Evolutionary conservation across 2,113 vertebrate species (phyloP), one percentile per base, ranked within the genome.

Genomic region (Stegastes partitus): DNA sequence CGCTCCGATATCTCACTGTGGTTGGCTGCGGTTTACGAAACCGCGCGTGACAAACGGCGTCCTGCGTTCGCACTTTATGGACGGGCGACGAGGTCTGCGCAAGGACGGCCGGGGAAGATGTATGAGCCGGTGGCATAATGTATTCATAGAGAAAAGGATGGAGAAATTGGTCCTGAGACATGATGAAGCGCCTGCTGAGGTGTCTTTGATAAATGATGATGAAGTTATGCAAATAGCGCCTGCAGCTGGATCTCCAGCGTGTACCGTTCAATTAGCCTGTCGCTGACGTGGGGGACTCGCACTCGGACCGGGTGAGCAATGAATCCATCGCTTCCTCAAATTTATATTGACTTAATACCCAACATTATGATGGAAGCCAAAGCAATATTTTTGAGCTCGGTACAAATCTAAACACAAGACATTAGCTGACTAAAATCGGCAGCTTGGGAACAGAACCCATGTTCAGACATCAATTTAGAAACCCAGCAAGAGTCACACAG

Each of bases 161-260:
- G 69, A 82, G 68, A 77, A 88, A 89, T 78, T 61, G 77, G 81
- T 88, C 73, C 18, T 51, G 68, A 85, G 86, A 79, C 74, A 66
- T 92, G 82, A 92, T 84, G 45, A 89, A 90, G 85, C 18, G 64
- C 66, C 64, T 8, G 53, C 79, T 68, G 77, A 79, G 74, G 78
- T 72, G 84, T 67, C 63, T 72, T 88, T 89, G 82, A 92, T 86
- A 68, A 88, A 89, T 90, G 62, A 85, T 84, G 77, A 91, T 81
- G 73, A 75, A 76, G 62, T 64, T 84, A 84, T 87, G 83, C 85
- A 82, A 90, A 87, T 81, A 26, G 19, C 26, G 65, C 78, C 74
- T 59, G 78, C 66, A 81, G 81, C 80, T 68, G 76, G 79, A 65
- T 83, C 67, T 57, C 23, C 2, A 10, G 54, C 42, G 3, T 28